These are phyloP conservation scores for Acropternis orthonyx DNA, from an alignment of 2,797 vertebrate genomes.

Conservation along the genomic window DNA sequence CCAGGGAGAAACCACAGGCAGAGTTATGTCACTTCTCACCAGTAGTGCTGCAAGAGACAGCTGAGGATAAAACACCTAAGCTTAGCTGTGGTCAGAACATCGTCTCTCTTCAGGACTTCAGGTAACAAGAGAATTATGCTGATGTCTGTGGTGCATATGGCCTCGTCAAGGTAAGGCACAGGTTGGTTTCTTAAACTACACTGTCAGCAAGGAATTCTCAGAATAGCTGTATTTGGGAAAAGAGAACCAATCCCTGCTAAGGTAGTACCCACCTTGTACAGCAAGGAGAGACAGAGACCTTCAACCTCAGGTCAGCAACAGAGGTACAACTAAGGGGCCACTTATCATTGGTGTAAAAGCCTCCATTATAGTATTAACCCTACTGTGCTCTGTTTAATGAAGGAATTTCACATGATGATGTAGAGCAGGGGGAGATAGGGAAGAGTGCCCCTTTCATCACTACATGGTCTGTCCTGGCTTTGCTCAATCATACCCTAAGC, in stretches of 20 bases:
- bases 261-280: neutral
- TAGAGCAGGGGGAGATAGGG: neutral
- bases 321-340: neutral
- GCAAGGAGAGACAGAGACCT: neutral
- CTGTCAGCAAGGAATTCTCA: neutral
- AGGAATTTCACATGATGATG: fast-evolving
- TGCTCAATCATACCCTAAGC: neutral
- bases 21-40: neutral
- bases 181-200: neutral
- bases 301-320: neutral
- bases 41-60: neutral
- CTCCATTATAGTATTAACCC: neutral
- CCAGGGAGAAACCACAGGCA: neutral
- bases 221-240: neutral
- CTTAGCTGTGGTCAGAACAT: neutral
- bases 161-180: neutral
- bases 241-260: neutral
- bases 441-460: neutral
- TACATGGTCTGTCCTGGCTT: neutral
- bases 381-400: neutral
- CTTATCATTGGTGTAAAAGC: neutral
- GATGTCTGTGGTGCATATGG: neutral
- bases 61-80: neutral
- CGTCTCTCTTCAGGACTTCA: neutral
- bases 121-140: neutral